Percentiles rank a stretch among this genome's conserved stretches.
phyloP scores from a whole-genome alignment of 1,140 invertebrate genomes.

The Saccostrea glomerata region DNA sequence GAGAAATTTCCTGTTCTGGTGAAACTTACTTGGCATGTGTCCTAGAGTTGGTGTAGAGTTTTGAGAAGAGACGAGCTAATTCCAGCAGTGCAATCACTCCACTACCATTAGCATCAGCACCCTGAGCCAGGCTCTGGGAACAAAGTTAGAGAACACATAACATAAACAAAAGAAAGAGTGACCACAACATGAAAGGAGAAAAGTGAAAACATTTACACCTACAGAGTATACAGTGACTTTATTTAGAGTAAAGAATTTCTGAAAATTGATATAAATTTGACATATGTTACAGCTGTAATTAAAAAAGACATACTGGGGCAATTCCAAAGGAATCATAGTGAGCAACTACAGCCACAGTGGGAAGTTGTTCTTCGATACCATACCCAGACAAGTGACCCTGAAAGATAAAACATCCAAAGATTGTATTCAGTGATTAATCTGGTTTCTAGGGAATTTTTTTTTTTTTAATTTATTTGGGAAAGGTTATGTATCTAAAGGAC shows the following conservation, averaged over 20 bases:
- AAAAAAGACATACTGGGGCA: slow-evolving; percentile 87
- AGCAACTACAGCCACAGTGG: slow-evolving; percentile 93
- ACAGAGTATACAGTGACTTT: no score
- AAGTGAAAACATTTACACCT: no score
- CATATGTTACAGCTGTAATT: neutral
- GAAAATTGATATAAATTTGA: no score
- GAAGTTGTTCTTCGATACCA: slow-evolving; percentile 88
- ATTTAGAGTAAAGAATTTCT: no score
- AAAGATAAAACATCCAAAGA: slow-evolving; percentile 75
- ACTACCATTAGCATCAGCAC: slow-evolving; percentile 95
- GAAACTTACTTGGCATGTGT: slow-evolving; percentile 86
- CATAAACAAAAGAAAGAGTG: no score
- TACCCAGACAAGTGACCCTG: slow-evolving; percentile 92
- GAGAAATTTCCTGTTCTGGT: neutral
- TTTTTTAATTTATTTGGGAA: no score
- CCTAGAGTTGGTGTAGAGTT: slow-evolving; percentile 89
- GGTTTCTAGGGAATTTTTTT: neutral
- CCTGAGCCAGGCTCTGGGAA: slow-evolving; percentile 88
- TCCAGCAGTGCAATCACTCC: slow-evolving; percentile 94
- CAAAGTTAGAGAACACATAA: slow-evolving; percentile 30
- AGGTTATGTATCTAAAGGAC: no score
- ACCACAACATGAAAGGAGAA: no score
- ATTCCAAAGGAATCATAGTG: slow-evolving; percentile 95
- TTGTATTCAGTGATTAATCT: neutral
- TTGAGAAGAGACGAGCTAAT: slow-evolving; percentile 92